Conservation (phyloP, 2,888 invertebrate species). For the Pterostichus niger region DNA sequence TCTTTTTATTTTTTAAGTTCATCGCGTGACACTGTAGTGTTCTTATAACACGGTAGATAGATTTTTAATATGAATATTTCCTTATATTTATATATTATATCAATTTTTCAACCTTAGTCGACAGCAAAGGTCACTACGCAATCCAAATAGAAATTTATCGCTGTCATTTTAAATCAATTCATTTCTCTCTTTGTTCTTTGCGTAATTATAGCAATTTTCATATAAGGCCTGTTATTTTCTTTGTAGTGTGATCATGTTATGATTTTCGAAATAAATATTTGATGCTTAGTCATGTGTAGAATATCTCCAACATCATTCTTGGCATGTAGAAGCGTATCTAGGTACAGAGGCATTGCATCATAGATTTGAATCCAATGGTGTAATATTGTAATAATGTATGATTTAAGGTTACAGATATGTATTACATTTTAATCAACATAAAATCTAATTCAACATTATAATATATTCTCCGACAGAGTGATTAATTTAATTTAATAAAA, state of each 20-base stretch:
- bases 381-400: too few relatives aligned
- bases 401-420: too few relatives aligned
- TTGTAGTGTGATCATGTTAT: neutral
- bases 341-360: too few relatives aligned
- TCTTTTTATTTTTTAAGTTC: neutral
- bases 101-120: neutral
- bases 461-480: too few relatives aligned
- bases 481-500: too few relatives aligned
- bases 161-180: conserved; percentile 7
- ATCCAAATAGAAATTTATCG: neutral
- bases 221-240: conserved; percentile 14
- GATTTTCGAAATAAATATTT: conserved; percentile 26
- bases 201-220: conserved; percentile 15
- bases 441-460: too few relatives aligned
- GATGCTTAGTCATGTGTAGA: conserved; percentile 10
- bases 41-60: conserved; percentile 8
- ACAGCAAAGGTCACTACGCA: conserved; percentile 21
- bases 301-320: neutral
- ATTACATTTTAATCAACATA: too few relatives aligned
- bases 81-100: conserved; percentile 11
- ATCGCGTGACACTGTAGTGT: neutral
- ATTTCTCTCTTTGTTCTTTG: conserved; percentile 43
- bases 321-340: neutral
- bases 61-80: conserved; percentile 38
- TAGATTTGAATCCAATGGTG: too few relatives aligned